Conservation (phyloP, 2,113 vertebrate genomes). For the Acanthochromis polyacanthus region DNA sequence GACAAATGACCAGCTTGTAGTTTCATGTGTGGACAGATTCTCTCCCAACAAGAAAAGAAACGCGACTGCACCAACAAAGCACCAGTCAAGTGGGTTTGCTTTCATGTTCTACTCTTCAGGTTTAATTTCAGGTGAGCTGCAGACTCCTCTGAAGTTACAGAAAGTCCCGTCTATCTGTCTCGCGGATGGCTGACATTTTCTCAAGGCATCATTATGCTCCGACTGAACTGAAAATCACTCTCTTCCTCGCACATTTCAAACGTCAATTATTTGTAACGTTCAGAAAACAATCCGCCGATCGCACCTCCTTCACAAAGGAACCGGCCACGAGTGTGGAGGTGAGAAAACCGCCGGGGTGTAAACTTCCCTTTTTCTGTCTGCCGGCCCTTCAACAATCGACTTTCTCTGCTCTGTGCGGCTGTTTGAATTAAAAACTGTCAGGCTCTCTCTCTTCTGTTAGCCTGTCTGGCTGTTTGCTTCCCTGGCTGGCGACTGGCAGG, state of each 20-base stretch:
- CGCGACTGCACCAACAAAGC: background rate
- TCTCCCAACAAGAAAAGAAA: background rate
- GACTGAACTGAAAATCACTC: background rate
- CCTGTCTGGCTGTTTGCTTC: conserved; percentile 46
- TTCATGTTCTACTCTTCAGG: background rate
- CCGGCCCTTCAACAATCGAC: background rate
- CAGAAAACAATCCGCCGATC: background rate
- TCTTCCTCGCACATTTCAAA: background rate
- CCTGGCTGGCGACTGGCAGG: conserved; percentile 27
- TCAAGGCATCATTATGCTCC: no score
- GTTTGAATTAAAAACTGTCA: conserved; percentile 18
- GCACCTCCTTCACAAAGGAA: background rate
- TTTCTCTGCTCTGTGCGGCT: background rate
- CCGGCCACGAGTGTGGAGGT: conserved; percentile 1
- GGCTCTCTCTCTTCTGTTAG: conserved; percentile 1
- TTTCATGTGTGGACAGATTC: background rate
- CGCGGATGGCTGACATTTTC: background rate
- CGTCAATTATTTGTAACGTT: background rate
- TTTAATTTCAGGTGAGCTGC: background rate
- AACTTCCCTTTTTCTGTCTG: background rate
- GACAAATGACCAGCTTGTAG: background rate
- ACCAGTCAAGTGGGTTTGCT: background rate
- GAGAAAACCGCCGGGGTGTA: conserved; percentile 5
- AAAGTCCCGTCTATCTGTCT: background rate
- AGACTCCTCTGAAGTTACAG: background rate